Evolutionary conservation across 2,888 invertebrate genomes (phyloP).

Genomic region (Tetropium fuscum): DNA sequence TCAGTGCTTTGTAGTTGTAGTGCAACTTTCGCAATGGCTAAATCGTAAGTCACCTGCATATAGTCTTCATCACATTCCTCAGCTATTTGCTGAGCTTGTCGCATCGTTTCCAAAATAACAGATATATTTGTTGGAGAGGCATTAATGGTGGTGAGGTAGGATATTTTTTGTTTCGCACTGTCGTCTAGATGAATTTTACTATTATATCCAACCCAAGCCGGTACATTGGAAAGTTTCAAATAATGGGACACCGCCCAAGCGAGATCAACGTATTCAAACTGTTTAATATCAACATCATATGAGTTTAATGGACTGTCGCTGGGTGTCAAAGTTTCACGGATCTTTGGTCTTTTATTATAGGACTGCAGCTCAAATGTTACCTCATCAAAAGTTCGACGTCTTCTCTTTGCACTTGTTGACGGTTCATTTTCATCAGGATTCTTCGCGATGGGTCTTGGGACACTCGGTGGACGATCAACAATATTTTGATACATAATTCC

Average conservation of each 20-base stretch:
- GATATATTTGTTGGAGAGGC: slow-evolving; percentile 46
- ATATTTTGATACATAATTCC: neutral
- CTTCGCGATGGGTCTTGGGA: no score
- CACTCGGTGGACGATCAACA: slow-evolving; percentile 11
- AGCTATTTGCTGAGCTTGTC: slow-evolving; percentile 38
- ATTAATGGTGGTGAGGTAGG: slow-evolving; percentile 44
- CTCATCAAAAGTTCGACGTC: slow-evolving; percentile 18
- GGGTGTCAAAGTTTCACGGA: slow-evolving; percentile 29
- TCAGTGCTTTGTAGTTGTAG: slow-evolving; percentile 37
- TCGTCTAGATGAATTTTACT: neutral
- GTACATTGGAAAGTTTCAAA: neutral
- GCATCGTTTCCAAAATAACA: slow-evolving; percentile 40
- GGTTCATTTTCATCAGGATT: no score
- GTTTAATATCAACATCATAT: slow-evolving; percentile 45
- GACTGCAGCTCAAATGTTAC: slow-evolving; percentile 23
- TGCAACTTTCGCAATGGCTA: slow-evolving; percentile 49
- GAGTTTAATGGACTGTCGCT: slow-evolving; percentile 34
- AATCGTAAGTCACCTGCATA: slow-evolving; percentile 45
- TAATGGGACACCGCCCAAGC: slow-evolving; percentile 35
- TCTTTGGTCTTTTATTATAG: slow-evolving; percentile 35
- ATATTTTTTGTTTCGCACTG: neutral
- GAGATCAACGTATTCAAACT: slow-evolving; percentile 50
- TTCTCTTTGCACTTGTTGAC: neutral
- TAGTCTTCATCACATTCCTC: slow-evolving; percentile 17
- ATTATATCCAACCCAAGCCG: neutral